A percentile compares a stretch with the other conserved stretches of the same genome.
Conservation (phyloP, 1,140 invertebrate genomes). For the Drosophila jambulina region DNA sequence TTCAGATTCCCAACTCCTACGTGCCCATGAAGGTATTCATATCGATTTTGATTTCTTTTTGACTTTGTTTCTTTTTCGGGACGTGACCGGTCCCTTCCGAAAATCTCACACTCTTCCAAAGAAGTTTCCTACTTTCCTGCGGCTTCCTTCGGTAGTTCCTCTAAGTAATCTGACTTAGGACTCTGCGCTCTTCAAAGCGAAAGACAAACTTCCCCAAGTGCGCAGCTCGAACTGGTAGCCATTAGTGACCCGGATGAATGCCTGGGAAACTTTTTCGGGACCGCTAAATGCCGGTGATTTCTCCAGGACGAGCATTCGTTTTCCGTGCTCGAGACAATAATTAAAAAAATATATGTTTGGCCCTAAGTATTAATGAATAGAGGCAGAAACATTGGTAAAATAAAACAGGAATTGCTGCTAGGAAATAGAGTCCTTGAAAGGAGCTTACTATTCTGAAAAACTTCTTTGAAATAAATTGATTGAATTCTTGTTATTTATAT, state of each 20-base stretch:
- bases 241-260: conserved; percentile 28
- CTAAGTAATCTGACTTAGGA: conserved; percentile 31
- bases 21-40: conserved; percentile 32
- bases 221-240: conserved; percentile 14
- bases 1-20: conserved; percentile 11
- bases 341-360: conserved; percentile 14
- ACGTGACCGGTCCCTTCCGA: conserved; percentile 25
- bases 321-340: conserved; percentile 15
- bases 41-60: conserved; percentile 44
- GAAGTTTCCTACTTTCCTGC: conserved; percentile 42
- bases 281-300: conserved; percentile 28
- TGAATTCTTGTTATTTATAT: neutral
- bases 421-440: neutral
- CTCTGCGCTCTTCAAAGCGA: conserved; percentile 13
- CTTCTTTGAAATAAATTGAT: neutral
- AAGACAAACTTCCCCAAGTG: conserved; percentile 24
- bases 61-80: conserved; percentile 57
- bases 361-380: conserved; percentile 2
- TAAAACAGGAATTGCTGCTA: no score
- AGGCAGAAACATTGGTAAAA: neutral
- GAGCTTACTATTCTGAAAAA: neutral
- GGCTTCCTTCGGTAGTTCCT: conserved; percentile 31
- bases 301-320: conserved; percentile 6
- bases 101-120: conserved; percentile 19
- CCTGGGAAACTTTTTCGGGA: conserved; percentile 30